Evolutionary conservation across 2,113 vertebrate species (phyloP).

Genomic region (Notothenia coriiceps): DNA sequence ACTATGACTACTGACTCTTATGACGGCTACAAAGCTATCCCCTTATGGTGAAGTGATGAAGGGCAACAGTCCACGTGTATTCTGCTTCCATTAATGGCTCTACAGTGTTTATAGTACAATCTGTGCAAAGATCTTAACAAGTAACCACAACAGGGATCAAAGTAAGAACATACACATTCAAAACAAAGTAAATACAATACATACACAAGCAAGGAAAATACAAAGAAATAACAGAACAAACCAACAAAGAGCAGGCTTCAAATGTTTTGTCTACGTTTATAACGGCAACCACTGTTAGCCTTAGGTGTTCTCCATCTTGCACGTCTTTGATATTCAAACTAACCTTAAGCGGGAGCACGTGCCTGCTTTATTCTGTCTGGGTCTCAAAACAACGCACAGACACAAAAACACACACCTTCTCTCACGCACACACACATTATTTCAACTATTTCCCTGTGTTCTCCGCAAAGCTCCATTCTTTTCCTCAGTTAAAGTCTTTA

Average conservation of each 20-base stretch:
- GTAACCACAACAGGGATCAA: neutral
- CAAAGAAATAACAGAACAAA: conserved; percentile 23
- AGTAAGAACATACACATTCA: neutral
- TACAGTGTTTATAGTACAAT: neutral
- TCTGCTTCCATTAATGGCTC: neutral
- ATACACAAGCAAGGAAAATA: neutral
- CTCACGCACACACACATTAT: conserved; percentile 27
- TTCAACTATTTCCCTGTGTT: conserved; percentile 47
- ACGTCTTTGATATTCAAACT: conserved; percentile 76
- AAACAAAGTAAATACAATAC: neutral
- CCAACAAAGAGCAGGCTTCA: conserved; percentile 42
- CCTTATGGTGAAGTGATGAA: conserved; percentile 1
- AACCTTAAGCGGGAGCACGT: conserved; percentile 54
- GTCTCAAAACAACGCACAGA: conserved; percentile 25
- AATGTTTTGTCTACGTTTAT: conserved; percentile 21
- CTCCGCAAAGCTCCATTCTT: conserved; percentile 60
- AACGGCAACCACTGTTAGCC: conserved; percentile 51
- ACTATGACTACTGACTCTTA: neutral
- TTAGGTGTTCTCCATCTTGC: conserved; percentile 65
- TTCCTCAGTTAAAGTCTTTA: conserved; percentile 66
- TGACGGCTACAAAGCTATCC: neutral
- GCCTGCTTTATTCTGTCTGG: conserved; percentile 50
- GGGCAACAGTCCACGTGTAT: neutral
- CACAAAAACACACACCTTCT: conserved; percentile 20
- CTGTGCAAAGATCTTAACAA: conserved; percentile 1